Evolutionary conservation across 2,797 vertebrate species (phyloP).

Genomic region (Ibycter americanus): DNA sequence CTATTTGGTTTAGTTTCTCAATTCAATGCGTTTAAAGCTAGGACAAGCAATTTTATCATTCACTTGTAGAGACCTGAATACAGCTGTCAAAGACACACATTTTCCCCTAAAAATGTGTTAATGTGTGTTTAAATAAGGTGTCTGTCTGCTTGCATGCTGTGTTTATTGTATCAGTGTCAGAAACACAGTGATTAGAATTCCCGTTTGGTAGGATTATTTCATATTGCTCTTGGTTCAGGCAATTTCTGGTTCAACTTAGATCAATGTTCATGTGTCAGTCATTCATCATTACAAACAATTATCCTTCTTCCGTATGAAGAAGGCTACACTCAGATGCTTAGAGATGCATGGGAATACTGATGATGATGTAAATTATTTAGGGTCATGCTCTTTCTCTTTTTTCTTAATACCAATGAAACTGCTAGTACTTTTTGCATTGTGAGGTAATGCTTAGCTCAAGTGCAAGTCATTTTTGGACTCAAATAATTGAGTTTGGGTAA

Average conservation of each 20-base stretch:
- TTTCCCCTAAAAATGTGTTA: not conserved
- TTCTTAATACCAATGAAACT: not conserved
- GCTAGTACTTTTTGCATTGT: not conserved
- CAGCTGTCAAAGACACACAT: not conserved
- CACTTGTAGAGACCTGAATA: not conserved
- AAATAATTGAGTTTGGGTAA: not conserved
- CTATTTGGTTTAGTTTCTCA: not conserved
- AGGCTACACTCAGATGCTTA: not conserved
- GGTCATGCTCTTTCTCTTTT: not conserved
- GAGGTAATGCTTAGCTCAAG: not conserved
- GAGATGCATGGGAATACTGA: not conserved
- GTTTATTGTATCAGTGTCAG: constrained; percentile 18
- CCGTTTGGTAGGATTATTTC: constrained; percentile 21
- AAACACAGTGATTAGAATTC: constrained; percentile 7
- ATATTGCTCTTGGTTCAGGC: not conserved
- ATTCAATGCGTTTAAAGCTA: not conserved
- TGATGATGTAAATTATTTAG: not conserved
- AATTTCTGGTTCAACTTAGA: constrained; percentile 7
- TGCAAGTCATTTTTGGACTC: not conserved
- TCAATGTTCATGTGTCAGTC: not conserved
- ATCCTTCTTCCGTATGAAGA: not conserved
- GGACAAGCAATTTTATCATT: not conserved
- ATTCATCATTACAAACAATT: not conserved
- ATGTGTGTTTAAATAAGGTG: not conserved
- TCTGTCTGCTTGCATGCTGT: not conserved